Evolutionary conservation across 1,140 invertebrate species (phyloP).

Genomic region (Trichogramma pretiosum): DNA sequence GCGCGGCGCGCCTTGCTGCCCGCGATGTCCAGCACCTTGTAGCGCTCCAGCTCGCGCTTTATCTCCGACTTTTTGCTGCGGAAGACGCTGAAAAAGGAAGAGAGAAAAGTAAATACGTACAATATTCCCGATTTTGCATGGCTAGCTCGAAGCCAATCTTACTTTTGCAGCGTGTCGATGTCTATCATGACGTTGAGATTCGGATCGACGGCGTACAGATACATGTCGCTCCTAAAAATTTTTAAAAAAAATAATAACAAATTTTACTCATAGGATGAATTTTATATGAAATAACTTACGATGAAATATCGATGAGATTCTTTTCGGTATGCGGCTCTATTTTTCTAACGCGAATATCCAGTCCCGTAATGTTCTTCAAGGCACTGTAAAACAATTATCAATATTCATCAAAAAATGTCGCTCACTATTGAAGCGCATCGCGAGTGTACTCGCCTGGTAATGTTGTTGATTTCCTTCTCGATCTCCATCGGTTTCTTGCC

Average conservation of each 20-base stretch:
- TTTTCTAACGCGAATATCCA: constrained; percentile 67
- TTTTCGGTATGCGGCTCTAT: constrained; percentile 62
- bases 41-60: constrained; percentile 49
- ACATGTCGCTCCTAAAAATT: constrained; percentile 68
- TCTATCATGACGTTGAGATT: constrained; percentile 71
- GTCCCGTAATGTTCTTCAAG: constrained; percentile 62
- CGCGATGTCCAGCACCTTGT: constrained; percentile 51
- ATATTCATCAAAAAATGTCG: not conserved
- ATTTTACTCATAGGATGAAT: too few species aligned
- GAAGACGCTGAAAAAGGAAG: constrained; percentile 45
- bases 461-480: constrained; percentile 59
- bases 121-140: not conserved
- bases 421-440: not conserved
- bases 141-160: constrained; percentile 30
- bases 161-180: constrained; percentile 68
- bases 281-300: constrained; percentile 62
- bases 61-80: constrained; percentile 52
- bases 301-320: constrained; percentile 51
- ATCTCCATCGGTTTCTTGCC: constrained; percentile 65
- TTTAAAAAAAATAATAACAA: constrained; percentile 8
- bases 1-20: constrained; percentile 33
- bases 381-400: constrained; percentile 35
- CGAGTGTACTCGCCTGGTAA: constrained; percentile 49
- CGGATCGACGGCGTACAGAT: constrained; percentile 74
- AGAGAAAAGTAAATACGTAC: not conserved